phyloP scores from a whole-genome alignment of 2,113 vertebrate genomes.

The Psephotus haematonotus region DNA sequence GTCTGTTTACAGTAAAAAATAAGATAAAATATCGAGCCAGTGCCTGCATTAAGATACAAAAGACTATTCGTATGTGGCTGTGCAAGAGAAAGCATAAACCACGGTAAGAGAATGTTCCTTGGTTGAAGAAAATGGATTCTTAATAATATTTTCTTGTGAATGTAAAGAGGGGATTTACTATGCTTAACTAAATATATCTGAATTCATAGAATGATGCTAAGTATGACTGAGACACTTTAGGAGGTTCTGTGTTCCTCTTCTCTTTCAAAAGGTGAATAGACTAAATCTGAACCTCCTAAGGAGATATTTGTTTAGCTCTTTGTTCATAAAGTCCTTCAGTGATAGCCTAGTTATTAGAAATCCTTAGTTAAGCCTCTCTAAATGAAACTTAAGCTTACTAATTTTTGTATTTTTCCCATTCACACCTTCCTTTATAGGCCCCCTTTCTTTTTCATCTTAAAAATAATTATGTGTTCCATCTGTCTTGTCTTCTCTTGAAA shows the following conservation, averaged over 20 bases:
- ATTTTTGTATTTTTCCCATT: neutral
- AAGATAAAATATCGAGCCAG: constrained; percentile 90
- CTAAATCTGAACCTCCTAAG: neutral
- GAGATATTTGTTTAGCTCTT: neutral
- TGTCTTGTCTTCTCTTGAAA: neutral
- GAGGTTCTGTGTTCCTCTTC: neutral
- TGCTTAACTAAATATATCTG: neutral
- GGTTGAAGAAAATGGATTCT: neutral
- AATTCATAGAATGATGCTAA: neutral
- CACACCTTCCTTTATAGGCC: neutral
- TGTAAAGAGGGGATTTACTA: neutral
- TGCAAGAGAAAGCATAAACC: constrained; percentile 96
- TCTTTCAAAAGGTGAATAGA: neutral
- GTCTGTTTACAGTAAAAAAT: constrained; percentile 86
- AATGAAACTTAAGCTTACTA: neutral
- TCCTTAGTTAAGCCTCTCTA: neutral
- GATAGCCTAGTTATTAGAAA: neutral
- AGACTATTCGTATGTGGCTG: constrained; percentile 97
- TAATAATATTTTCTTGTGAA: neutral
- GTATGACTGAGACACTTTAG: neutral
- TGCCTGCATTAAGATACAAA: constrained; percentile 93
- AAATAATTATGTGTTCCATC: neutral
- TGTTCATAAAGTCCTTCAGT: neutral
- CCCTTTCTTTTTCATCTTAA: neutral
- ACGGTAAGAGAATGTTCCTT: constrained; percentile 78